Base-by-base conservation (phyloP, 2,797 vertebrate genomes). In the Crax fasciolata region DNA sequence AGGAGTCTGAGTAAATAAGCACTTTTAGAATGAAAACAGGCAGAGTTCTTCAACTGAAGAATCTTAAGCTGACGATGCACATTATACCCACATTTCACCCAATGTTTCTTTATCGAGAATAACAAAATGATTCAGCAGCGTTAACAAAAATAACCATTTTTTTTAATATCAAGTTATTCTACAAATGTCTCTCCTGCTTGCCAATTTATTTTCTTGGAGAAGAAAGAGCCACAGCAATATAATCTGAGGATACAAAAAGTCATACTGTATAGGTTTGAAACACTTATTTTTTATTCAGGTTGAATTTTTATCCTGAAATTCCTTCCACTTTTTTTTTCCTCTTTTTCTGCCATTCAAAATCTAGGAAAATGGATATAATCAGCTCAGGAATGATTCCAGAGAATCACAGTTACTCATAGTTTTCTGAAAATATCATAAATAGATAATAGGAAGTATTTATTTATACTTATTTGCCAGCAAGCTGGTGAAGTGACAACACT, bases 391-490 rank as follows among this genome's bases (percentile, higher is more conserved):
- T 81, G 5, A n/a, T 91, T 70, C 18, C 24, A 44, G 25, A 79
- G 35, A 75, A 44, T 51, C 10, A 11, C 6, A 32, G 6, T 72
- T 80, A 18, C 35, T 27, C 9, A 3, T 27, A 52, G 10, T 44
- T 86, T 89, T 65, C 79, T 62, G 48, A 85, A 95, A 83, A 75
- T 54, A 80, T 75, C 85, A 83, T 61, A 15, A 77, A 52, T 16
- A 79, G 44, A 24, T 44, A 74, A 85, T 27, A 71, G 30, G 65
- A 95, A 93, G 82, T 67, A 82, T 82, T 88, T 86, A 52, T 25
- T 91, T 71, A 49, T 13, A 6, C 48, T 76, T 67, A 27, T 84
- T 67, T 77, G 24, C 46, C 55, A 61, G 43, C n/a, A 67, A 84
- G 28, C 61, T 74, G 75, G 32, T 43, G 24, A 72, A 87, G 5